A percentile compares a stretch with the other conserved stretches of the same genome.
Conservation (phyloP, 92 coral and sea anemone species). For the Phenganax subtilis region DNA sequence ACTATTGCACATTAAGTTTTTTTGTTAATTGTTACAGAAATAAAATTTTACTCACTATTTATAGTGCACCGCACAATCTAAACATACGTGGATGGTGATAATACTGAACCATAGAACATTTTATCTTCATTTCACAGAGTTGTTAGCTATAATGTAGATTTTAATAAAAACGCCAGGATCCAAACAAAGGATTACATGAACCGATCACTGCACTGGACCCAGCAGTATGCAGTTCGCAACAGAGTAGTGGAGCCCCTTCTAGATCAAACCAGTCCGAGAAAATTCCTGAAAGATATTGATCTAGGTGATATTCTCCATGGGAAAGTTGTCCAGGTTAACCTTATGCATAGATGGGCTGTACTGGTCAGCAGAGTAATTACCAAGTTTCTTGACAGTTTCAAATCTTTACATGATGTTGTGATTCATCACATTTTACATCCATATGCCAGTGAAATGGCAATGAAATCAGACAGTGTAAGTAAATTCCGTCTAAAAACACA, state of each 20-base stretch:
- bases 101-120: not conserved
- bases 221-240: not conserved
- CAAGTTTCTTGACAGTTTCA: not conserved
- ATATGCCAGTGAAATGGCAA: constrained; percentile 1
- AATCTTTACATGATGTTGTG: not conserved
- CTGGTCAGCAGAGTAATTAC: constrained; percentile 10
- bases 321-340: not conserved
- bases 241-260: not conserved
- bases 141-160: not conserved
- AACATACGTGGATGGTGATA: not conserved
- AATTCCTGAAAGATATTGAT: not conserved
- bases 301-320: not conserved
- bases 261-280: not conserved
- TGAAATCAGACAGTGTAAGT: not conserved
- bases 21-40: no score
- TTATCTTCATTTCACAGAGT: constrained; percentile 6
- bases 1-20: no score
- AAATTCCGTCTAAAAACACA: not conserved
- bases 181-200: not conserved
- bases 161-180: not conserved
- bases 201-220: constrained; percentile 8
- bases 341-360: not conserved
- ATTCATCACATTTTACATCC: not conserved
- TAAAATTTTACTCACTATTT: not conserved
- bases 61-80: not conserved